Evolutionary conservation across 2,888 invertebrate genomes (phyloP), one percentile per base, ranked within the genome.

Genomic region (Aproaerema taeniolella): DNA sequence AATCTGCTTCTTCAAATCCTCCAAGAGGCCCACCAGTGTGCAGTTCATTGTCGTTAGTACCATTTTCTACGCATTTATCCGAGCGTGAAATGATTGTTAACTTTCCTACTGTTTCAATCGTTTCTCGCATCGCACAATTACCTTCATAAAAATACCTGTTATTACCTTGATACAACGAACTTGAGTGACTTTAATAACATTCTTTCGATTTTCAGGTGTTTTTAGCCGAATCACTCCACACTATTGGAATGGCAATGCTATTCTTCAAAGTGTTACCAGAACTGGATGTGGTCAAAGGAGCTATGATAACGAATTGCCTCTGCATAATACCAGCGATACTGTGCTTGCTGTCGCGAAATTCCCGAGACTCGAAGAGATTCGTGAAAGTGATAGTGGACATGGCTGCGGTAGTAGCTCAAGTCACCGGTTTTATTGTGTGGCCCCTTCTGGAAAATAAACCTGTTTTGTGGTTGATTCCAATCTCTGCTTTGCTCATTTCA

Each of bases 231-330:
- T 93, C 95, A 2, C 88, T 95, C 35, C 96, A 97, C 67, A 93
- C 95, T 0, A 85, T 95, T 42, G 99, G 99, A 17, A 80, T 97
- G 50, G 95, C 93, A 0, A 72, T 98, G 28, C 88, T 99, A 50
- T 92, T 96, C 60, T 96, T 97, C 72, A 91, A 92, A 46, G 91
- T 98, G 32, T 88, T 99, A 35, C 98, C 99, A 0, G 93, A 96
- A 65, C 77, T 98, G 53, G 97, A 99, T 75, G 95, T 96, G 3
- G 93, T 98, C 39, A 95, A 96, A 73, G 98, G 97, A 29, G 95
- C 97, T 25, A 97, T 98, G 96, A 86, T 99, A 50, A 97, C 97
- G 15, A 98, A 97, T 73, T 97, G 97, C 60, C 90, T 98, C 39
- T 98, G 97, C 71, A 92, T 98, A 55, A 88, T 98, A 29, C 99